Base-by-base conservation (phyloP, 2,797 vertebrate species). In the Pseudomugil gertrudae region DNA sequence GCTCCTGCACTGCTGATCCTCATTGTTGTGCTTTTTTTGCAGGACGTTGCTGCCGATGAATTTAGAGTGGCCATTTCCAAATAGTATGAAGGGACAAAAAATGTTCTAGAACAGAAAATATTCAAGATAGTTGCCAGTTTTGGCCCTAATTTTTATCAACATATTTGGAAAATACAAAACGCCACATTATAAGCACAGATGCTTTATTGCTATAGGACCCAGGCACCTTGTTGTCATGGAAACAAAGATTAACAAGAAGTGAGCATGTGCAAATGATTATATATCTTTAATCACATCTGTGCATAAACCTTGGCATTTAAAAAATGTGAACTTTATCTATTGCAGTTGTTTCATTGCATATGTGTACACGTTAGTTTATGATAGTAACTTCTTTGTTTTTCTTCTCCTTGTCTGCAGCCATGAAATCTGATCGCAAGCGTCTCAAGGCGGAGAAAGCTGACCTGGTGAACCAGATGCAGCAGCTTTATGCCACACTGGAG, bases 381-480 rank as follows among this genome's bases (percentile, higher is more conserved):
- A 27, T 26, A 17, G 23, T 51, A 19, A 29, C 5, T 57, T 57
- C 57, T n/a, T 60, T 10, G 55, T 55, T 62, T 74, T 26, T 68
- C 17, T 38, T 13, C 50, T 33, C 15, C 48, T 47, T 53, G 21
- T 53, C 54, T 63, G 0, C 89, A 99, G 98, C 98, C 85, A 99
- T 99, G 98, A 99, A 99, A 86, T 95, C 96, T 0, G 98, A 99
- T 83, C 95, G 98, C 17, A 98, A 97, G 86, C 95, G 98, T 59
- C 92, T 99, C 83, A 98, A 98, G 92, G 95, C 92, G 0, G 98
- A 99, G 90, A 98, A 98, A 85, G 95, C 96, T 0, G 97, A 99
- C 92, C 92, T 99, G 89, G 95, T 97, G 80, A 98, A 96, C 92
- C 97, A 99, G 92, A 99, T 99, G 98, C 96, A 99, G 91, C 97